Base-by-base conservation (phyloP, 2,888 invertebrate species). In the Oligia latruncula region DNA sequence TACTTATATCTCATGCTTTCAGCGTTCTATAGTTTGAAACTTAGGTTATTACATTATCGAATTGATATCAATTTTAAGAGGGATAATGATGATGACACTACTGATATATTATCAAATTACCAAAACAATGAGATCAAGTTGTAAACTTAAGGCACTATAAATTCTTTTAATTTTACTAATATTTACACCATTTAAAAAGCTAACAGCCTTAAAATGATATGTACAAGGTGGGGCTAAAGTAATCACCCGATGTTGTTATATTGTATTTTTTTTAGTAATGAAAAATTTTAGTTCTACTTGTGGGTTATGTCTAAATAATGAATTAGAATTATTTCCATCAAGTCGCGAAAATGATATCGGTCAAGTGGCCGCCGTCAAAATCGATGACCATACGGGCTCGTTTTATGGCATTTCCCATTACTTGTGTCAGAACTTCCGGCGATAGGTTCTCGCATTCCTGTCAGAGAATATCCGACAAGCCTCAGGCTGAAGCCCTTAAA, bases 21-120 rank as follows among this genome's bases (percentile, higher is more conserved):
- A 62, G 46, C 13, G n/a, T 68, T 29, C 35, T 11, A 43, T 49
- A n/a, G 3, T 76, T 70, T 77, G 43, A 35, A 52, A 83, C 29
- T 46, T 75, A 82, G 3, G n/a, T 55, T 46, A n/a, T 1, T 49
- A 35, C 15, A 55, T 3, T 8, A 52, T 29, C 2, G 4, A 11
- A 17, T 20, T 66, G 29, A 68, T 71, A 43, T 13, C 9, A 2
- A 8, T 20, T 55, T 55, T 52, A 5, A 55, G 55, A 20, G 8
- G 20, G 1, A 23, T 58, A 58, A 5, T 40, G 40, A 5, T 23
- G 9, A 58, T 11, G 58, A 23, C 23, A 58, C 20, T 55, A 55
- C 20, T 55, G 55, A 55, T 55, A 55, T 0, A 23, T 55, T 55
- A 55, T 55, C 20, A 55, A 55, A 55, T 55, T 55, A 23, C 23